A percentile compares a stretch with the other conserved stretches of the same genome.
Evolutionary conservation across 2,797 vertebrate genomes (phyloP).

Genomic region (Pseudotriccus pelzelni): DNA sequence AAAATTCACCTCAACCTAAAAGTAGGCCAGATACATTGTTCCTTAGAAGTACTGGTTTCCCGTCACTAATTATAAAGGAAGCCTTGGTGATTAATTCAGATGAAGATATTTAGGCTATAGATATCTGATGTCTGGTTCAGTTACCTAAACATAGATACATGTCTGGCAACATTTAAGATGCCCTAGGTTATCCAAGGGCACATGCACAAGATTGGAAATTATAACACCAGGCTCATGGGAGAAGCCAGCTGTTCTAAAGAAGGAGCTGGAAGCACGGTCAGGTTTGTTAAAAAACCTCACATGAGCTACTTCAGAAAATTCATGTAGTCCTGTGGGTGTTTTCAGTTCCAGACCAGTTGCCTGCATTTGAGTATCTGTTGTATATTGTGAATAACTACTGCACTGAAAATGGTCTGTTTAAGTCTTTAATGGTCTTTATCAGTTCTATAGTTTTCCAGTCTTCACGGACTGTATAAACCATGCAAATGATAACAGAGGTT

Average conservation of each 20-base stretch:
- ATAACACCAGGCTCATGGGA: neutral
- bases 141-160: neutral
- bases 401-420: neutral
- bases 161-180: neutral
- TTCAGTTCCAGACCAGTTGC: neutral
- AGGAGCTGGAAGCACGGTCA: neutral
- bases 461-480: neutral
- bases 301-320: neutral
- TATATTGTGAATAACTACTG: neutral
- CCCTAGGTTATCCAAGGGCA: neutral
- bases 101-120: neutral
- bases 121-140: neutral
- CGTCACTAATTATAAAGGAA: constrained; percentile 32
- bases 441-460: neutral
- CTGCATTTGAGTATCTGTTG: neutral
- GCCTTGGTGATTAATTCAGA: neutral
- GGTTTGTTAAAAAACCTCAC: neutral
- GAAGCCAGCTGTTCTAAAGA: neutral
- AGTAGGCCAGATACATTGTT: constrained; percentile 4
- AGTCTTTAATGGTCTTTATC: too few relatives aligned
- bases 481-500: neutral
- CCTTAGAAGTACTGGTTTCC: neutral
- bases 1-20: neutral
- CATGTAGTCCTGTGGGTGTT: neutral
- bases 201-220: neutral